phyloP scores from a whole-genome alignment of 1,140 invertebrate genomes.

The Polyergus mexicanus region DNA sequence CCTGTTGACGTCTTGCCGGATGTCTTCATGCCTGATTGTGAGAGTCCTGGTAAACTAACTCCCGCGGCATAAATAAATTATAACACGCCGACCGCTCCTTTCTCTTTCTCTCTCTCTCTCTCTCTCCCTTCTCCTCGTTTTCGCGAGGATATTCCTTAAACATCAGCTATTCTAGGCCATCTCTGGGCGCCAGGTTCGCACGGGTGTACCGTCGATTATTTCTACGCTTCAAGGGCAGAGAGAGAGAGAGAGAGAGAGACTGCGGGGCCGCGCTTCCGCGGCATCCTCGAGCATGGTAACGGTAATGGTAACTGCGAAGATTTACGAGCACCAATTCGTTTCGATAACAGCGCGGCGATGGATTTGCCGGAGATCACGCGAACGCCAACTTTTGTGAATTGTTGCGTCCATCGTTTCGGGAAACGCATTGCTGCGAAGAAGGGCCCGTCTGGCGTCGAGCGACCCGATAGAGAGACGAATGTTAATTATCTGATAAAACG shows the following conservation, averaged over 20 bases:
- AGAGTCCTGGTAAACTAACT: conserved; percentile 68
- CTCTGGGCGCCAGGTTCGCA: conserved; percentile 67
- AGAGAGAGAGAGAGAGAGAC: conserved; percentile 45
- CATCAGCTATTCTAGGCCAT: conserved; percentile 54
- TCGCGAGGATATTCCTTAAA: conserved; percentile 13
- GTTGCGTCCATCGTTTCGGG: conserved; percentile 3
- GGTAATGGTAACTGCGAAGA: conserved; percentile 80
- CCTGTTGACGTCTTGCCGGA: conserved; percentile 55
- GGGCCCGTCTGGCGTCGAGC: conserved; percentile 17
- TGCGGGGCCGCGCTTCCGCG: conserved; percentile 33
- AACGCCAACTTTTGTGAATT: conserved; percentile 51
- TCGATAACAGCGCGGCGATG: conserved; percentile 66
- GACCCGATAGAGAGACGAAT: conserved; percentile 68
- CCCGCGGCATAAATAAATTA: conserved; percentile 24
- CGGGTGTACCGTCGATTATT: conserved; percentile 63
- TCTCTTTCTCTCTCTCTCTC: not conserved
- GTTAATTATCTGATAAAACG: conserved; percentile 73
- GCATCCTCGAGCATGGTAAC: conserved; percentile 71
- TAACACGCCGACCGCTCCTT: conserved; percentile 9
- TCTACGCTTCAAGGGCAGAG: conserved; percentile 70
- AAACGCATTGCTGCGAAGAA: not conserved
- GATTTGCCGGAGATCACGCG: conserved; percentile 71
- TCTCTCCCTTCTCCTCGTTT: not conserved
- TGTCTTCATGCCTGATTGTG: conserved; percentile 57
- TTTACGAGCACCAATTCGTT: conserved; percentile 78